Percentiles rank a stretch among this genome's conserved stretches.
Conservation (phyloP, 1,140 invertebrate genomes). For the Conopomorpha cramerella region DNA sequence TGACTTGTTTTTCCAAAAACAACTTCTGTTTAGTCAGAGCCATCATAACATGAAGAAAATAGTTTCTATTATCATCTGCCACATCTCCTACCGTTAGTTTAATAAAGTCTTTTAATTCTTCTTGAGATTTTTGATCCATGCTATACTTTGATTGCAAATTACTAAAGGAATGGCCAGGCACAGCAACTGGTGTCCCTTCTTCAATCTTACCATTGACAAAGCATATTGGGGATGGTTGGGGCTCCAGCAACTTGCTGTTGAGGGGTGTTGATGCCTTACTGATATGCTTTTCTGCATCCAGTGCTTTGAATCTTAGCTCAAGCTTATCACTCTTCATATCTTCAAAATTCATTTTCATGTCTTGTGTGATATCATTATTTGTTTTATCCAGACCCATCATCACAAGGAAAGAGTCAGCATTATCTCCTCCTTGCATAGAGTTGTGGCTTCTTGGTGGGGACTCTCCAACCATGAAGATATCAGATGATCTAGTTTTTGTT, state of each 20-base stretch:
- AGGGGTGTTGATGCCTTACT: constrained; percentile 45
- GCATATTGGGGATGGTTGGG: constrained; percentile 31
- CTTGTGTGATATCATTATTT: constrained; percentile 26
- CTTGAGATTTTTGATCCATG: constrained; percentile 22
- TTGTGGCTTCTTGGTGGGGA: constrained; percentile 27
- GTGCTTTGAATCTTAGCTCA: constrained; percentile 23
- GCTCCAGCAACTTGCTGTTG: constrained; percentile 22
- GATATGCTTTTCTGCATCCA: constrained; percentile 36
- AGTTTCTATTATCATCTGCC: constrained; percentile 43
- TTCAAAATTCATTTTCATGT: constrained; percentile 22
- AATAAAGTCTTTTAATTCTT: constrained; percentile 54
- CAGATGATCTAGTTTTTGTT: constrained; percentile 24
- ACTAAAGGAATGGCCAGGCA: too few species aligned
- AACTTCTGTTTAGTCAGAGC: constrained; percentile 50
- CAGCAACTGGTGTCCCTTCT: constrained; percentile 21
- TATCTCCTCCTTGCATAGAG: constrained; percentile 14
- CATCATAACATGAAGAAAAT: constrained; percentile 49
- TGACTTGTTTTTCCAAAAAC: constrained; percentile 47
- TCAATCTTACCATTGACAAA: constrained; percentile 25
- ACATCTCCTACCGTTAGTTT: constrained; percentile 40
- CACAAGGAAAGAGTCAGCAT: constrained; percentile 41
- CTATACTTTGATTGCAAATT: constrained; percentile 7
- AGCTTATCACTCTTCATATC: constrained; percentile 28
- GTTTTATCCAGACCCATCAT: constrained; percentile 44
- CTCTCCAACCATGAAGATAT: constrained; percentile 36